Evolutionary conservation across 1,140 invertebrate genomes (phyloP), one percentile per base, ranked within the genome.

Genomic region (Penaeus vannamei): DNA sequence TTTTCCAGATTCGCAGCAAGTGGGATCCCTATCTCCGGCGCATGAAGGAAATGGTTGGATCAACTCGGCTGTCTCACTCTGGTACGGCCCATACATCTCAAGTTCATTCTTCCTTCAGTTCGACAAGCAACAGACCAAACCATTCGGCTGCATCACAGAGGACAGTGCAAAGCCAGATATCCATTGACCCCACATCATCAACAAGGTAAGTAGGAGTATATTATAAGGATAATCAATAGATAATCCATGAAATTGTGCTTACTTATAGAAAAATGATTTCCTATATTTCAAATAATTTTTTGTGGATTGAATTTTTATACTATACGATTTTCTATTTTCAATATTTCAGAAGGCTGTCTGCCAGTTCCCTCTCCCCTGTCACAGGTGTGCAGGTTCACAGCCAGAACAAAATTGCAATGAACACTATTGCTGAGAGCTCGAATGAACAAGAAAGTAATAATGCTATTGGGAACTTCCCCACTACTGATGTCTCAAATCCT

Each of bases 21-120:
- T 89, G 87, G 87, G 87, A 89, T 23, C 87, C 87, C 5, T 89
- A 89, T 61, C 82, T 89, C 29, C 82, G 87, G 61, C 87, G 83
- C n/a, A 62, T 89, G 60, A 89, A 89, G 29, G 82, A 84, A 53
- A 62, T 89, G 60, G 61, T 89, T 59, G 87, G 87, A 12, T 80
- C 81, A 17, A 76, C 82, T 32, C 69, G 81, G 36, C 87, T 59
- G 19, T 32, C 82, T 20, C 53, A 84, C 32, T 84, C 82, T 19
- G 84, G 1, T 64, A 64, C 46, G 19, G 69, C 10, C n/a, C 20
- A 23, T 64, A 77, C 59, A 81, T 84, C n/a, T 46, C 81, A 26
- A 79, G 80, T 46, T 84, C 87, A 23, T 80, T 84, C 72, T 72
- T 61, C 80, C 84, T 81, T 4, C 77, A 81, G 26, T 61, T 84